Conservation (phyloP, 2,113 vertebrate species). For the Varanus komodoensis region DNA sequence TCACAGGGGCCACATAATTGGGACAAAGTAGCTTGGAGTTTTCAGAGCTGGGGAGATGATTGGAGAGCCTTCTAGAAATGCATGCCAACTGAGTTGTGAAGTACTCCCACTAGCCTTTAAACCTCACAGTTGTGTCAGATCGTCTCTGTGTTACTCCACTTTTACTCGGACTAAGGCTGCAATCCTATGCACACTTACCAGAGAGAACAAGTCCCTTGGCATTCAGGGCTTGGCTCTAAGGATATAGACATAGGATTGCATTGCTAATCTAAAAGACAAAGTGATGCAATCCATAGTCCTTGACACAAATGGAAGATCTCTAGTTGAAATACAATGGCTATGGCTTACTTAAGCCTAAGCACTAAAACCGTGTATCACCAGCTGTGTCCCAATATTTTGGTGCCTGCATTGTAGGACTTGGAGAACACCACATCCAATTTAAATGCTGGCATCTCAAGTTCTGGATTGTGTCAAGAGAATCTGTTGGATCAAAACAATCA, state of each 20-base stretch:
- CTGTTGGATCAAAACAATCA: slow-evolving; percentile 2
- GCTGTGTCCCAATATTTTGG: neutral
- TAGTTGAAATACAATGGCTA: neutral
- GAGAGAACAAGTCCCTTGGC: neutral
- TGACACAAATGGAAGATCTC: neutral
- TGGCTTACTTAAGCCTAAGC: neutral
- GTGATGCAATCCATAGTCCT: neutral
- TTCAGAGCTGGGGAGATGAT: neutral
- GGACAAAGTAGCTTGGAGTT: neutral
- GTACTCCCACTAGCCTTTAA: neutral
- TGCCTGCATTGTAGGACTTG: neutral
- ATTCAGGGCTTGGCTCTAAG: neutral
- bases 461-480: neutral
- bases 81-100: neutral
- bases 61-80: neutral
- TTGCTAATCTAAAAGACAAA: neutral
- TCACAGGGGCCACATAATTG: neutral
- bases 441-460: neutral
- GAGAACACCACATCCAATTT: neutral
- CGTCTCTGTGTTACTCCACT: neutral
- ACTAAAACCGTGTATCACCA: neutral
- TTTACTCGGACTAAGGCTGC: neutral
- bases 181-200: neutral
- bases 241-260: neutral
- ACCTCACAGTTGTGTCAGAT: neutral